Base-by-base conservation (phyloP, 2,888 invertebrate genomes). In the Tuberolachnus salignus region DNA sequence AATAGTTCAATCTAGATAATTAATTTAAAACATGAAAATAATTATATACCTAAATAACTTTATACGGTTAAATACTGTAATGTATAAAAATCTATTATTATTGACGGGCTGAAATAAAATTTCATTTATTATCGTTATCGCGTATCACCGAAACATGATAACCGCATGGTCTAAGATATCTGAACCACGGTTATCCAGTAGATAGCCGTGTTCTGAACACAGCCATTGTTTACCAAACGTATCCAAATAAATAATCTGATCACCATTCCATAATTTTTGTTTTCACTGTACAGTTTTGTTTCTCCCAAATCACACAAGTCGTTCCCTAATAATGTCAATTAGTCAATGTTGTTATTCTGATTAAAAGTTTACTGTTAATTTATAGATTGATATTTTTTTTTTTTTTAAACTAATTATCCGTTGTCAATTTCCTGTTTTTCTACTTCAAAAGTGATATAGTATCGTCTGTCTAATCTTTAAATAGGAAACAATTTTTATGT, bases 281-380 rank as follows among this genome's bases (percentile, higher is more conserved):
- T 71, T 70, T 74, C 26, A 1, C 55, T 46, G n/a, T 64, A 55
- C 23, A 46, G 46, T 46, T 75, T 66, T 55, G 6, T 72, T 57
- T 55, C 42, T 67, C 64, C 49, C 34, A 67, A 66, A 75, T 67
- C 75, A 75, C 66, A 75, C 75, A 67, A 67, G 75, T 75, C 75
- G 75, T 75, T 69, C 67, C 57, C 59, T 57, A 69, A 49, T 57
- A 59, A 57, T 59, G 78, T 78, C 59, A 78, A 78, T 78, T 69
- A 69, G 34, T 19, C n/a, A 66, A 64, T 66, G 66, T 67, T 59
- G 57, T 75, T 67, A 21, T 64, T 64, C 44, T 64, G 64, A 63
- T 64, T 74, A 74, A 42, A 44, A 55, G 51, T 64, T 64, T 74
- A 42, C 34, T 72, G 19, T 61, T 61, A 73, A 73, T 73, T 46